These are phyloP conservation scores for Talpa occidentalis DNA, from an alignment of 2,113 vertebrate species.

Conservation along the genomic window DNA sequence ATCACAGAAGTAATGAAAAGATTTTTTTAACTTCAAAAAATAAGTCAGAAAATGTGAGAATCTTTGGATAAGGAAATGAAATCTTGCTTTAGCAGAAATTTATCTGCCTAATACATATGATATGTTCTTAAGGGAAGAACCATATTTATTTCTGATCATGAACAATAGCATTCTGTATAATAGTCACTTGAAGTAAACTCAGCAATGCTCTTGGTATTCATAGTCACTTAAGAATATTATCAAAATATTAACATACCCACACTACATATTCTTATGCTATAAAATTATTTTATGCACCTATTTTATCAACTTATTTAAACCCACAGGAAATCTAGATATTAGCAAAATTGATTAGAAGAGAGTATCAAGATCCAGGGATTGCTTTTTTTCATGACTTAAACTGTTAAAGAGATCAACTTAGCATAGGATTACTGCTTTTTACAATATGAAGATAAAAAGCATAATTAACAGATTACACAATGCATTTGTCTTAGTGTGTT, in stretches of 20 bases:
- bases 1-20: slow-evolving; percentile 79
- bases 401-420: slow-evolving; percentile 20
- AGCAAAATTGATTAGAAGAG: slow-evolving; percentile 22
- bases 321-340: neutral
- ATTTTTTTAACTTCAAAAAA: slow-evolving; percentile 80
- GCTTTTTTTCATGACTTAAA: neutral
- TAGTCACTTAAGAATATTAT: slow-evolving; percentile 18
- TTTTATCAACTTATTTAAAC: slow-evolving; percentile 40
- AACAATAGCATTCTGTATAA: slow-evolving; percentile 40
- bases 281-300: slow-evolving; percentile 10
- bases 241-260: neutral
- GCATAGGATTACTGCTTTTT: slow-evolving; percentile 36
- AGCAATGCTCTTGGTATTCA: slow-evolving; percentile 5
- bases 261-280: neutral
- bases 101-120: slow-evolving; percentile 37
- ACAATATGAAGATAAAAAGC: neutral
- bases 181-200: slow-evolving; percentile 36
- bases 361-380: slow-evolving; percentile 19
- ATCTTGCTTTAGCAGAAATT: slow-evolving; percentile 62
- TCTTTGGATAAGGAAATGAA: slow-evolving; percentile 77
- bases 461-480: slow-evolving; percentile 28
- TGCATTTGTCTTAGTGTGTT: slow-evolving; percentile 19
- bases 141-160: slow-evolving; percentile 59
- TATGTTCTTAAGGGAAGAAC: slow-evolving; percentile 9
- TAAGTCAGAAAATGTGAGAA: slow-evolving; percentile 72